These are phyloP conservation scores for Drosophila malerkotliana DNA, from an alignment of 1,140 invertebrate genomes.

Conservation along the genomic window DNA sequence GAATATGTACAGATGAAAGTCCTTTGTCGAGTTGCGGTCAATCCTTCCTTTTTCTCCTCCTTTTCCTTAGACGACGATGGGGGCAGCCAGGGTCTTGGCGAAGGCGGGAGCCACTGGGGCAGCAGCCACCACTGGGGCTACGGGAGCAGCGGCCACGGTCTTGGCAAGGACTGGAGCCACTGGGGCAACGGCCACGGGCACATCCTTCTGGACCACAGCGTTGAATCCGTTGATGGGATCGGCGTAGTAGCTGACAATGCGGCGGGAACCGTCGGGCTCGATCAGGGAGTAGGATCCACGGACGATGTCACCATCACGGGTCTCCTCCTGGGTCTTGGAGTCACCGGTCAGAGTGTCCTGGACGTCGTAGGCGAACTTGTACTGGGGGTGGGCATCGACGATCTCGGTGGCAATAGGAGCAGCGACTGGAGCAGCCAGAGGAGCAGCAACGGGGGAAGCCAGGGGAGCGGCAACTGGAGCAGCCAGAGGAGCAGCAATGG, in stretches of 20 bases:
- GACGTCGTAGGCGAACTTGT: slow-evolving; percentile 85
- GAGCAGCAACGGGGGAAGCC: slow-evolving; percentile 61
- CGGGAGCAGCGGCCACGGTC: slow-evolving; percentile 42
- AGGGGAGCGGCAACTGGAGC: slow-evolving; percentile 60
- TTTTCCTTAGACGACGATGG: slow-evolving; percentile 65
- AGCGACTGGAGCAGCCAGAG: slow-evolving; percentile 32
- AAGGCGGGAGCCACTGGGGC: slow-evolving; percentile 61
- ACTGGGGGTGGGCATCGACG: slow-evolving; percentile 85
- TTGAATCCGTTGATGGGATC: slow-evolving; percentile 86
- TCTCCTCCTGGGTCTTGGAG: slow-evolving; percentile 86
- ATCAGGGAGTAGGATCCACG: slow-evolving; percentile 86
- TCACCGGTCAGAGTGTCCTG: slow-evolving; percentile 86
- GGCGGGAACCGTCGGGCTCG: slow-evolving; percentile 86
- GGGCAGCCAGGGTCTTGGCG: slow-evolving; percentile 67
- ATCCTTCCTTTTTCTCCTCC: slow-evolving; percentile 17
- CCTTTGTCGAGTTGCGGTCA: slow-evolving; percentile 60
- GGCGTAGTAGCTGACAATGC: slow-evolving; percentile 86
- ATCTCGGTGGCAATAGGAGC: slow-evolving; percentile 66
- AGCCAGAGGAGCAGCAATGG: slow-evolving; percentile 45
- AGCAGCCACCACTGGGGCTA: slow-evolving; percentile 53
- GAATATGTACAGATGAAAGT: slow-evolving; percentile 83
- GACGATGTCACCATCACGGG: slow-evolving; percentile 86
- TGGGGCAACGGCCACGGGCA: slow-evolving; percentile 80
- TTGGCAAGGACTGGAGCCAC: slow-evolving; percentile 73
- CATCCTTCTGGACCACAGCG: slow-evolving; percentile 86